Evolutionary conservation across 2,888 invertebrate species (phyloP).

Genomic region (Protodeltote pygarga): DNA sequence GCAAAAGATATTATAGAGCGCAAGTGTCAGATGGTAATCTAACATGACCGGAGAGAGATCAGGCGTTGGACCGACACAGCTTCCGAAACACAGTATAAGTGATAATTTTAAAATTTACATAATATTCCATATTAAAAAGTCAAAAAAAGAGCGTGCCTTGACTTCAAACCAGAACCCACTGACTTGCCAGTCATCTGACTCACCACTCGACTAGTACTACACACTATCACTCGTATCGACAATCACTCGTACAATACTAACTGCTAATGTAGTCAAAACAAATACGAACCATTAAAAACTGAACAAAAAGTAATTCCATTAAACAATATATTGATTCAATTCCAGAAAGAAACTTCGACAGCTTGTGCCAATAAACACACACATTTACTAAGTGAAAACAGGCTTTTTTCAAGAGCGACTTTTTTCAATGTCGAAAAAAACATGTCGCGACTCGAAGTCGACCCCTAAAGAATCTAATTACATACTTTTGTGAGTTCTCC

Average conservation of each 20-base stretch:
- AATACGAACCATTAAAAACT: constrained; percentile 11
- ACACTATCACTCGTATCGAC: no score
- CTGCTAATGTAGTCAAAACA: constrained; percentile 3
- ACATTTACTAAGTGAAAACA: constrained; percentile 44
- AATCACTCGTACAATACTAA: constrained; percentile 1
- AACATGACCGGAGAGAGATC: no score
- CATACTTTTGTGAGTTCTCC: constrained; percentile 54
- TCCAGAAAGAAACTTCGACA: constrained; percentile 20
- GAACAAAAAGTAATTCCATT: constrained; percentile 27
- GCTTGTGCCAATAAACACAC: constrained; percentile 36
- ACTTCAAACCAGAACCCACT: no score
- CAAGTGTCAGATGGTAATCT: no score
- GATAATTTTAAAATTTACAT: no score
- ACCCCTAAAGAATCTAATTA: constrained; percentile 60
- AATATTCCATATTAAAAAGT: no score
- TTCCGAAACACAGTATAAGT: no score
- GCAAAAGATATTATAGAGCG: no score
- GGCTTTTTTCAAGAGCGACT: constrained; percentile 27
- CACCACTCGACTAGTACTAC: no score
- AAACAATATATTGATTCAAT: constrained; percentile 34
- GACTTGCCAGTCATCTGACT: no score
- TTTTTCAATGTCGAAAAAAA: constrained; percentile 33
- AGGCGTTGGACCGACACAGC: no score
- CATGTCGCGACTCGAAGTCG: constrained; percentile 32
- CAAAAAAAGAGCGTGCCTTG: no score